These are phyloP conservation scores for Amazona guildingii DNA, from an alignment of 2,113 vertebrate genomes.

Conservation along the genomic window DNA sequence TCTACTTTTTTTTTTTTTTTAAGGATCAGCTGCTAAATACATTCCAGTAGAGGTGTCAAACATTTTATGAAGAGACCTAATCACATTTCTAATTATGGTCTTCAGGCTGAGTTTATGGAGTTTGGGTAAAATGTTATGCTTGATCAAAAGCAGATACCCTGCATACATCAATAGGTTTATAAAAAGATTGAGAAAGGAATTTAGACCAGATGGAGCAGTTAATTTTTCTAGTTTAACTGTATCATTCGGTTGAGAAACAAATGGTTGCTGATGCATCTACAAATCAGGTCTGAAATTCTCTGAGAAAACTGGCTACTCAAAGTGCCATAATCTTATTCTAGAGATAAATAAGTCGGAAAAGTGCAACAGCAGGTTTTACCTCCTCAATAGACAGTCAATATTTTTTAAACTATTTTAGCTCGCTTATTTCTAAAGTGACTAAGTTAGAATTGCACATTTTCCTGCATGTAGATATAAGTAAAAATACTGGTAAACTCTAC, in stretches of 20 bases:
- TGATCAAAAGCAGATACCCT: slow-evolving; percentile 44
- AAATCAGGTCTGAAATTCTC: background rate
- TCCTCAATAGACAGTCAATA: background rate
- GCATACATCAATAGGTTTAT: slow-evolving; percentile 23
- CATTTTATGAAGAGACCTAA: background rate
- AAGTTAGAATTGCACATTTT: background rate
- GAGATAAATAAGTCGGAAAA: background rate
- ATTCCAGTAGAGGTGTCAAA: slow-evolving; percentile 45
- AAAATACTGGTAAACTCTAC: background rate
- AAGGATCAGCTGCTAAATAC: slow-evolving; percentile 33
- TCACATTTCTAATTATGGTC: slow-evolving; percentile 28
- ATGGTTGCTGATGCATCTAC: background rate
- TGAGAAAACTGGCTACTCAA: background rate
- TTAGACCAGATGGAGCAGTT: slow-evolving; percentile 20
- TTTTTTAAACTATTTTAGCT: background rate
- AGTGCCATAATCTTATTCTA: background rate
- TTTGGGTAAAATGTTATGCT: background rate
- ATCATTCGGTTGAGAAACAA: slow-evolving; percentile 1
- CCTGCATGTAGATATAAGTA: background rate
- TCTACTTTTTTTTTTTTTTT: background rate
- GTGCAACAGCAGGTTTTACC: background rate
- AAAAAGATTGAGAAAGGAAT: slow-evolving; percentile 18
- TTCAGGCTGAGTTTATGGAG: background rate
- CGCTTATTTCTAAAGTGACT: background rate
- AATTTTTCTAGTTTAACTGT: background rate